These are phyloP conservation scores for Papilio aristodemus DNA, from an alignment of 1,140 invertebrate genomes.

Conservation along the genomic window DNA sequence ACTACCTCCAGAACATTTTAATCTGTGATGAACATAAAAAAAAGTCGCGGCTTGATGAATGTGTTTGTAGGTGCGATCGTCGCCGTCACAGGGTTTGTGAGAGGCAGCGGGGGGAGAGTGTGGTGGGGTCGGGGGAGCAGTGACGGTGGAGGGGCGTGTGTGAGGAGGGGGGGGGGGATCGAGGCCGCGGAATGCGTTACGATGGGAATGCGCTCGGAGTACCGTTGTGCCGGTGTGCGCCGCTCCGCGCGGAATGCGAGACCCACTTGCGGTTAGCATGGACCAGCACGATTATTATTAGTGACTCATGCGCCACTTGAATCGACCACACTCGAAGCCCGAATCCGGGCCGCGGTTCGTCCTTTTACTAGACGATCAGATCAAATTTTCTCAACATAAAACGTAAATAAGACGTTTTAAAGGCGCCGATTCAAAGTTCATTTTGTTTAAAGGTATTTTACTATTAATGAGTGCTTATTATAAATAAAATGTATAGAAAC, in stretches of 20 bases:
- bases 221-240: constrained; percentile 69
- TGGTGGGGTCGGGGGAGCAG: constrained; percentile 52
- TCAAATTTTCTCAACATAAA: not conserved
- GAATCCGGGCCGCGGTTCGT: constrained; percentile 17
- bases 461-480: not conserved
- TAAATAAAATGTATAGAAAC: not conserved
- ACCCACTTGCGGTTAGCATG: constrained; percentile 69
- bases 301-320: constrained; percentile 66
- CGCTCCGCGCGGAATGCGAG: constrained; percentile 71
- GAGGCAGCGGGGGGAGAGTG: constrained; percentile 55
- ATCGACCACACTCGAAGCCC: constrained; percentile 42
- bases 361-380: constrained; percentile 12
- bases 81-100: constrained; percentile 7
- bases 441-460: not conserved
- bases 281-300: constrained; percentile 58
- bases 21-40: not conserved
- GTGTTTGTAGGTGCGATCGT: constrained; percentile 28
- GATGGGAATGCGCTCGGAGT: constrained; percentile 76
- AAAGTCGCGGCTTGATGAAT: constrained; percentile 29
- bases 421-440: not conserved
- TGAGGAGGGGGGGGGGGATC: constrained; percentile 36
- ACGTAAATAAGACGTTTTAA: not conserved
- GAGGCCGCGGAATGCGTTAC: constrained; percentile 65
- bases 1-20: not conserved
- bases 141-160: constrained; percentile 43